Conservation (phyloP, 2,888 invertebrate genomes). For the Acholoe squamosa region DNA sequence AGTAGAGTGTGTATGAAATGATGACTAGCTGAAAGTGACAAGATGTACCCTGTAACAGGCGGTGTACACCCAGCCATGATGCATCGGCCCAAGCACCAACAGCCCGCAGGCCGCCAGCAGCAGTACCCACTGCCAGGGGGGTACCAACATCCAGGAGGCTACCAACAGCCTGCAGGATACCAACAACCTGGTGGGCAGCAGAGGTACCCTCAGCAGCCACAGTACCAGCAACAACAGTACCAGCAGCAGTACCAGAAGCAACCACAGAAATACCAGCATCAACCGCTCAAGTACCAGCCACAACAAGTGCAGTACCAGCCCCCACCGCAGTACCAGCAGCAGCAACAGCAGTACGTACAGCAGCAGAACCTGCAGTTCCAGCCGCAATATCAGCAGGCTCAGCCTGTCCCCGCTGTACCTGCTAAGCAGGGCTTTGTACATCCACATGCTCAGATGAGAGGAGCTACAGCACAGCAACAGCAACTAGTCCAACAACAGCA, state of each 20-base stretch:
- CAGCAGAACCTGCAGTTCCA: conserved; percentile 58
- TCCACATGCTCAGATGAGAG: conserved; percentile 48
- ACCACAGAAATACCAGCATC: conserved; percentile 43
- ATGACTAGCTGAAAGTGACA: background rate
- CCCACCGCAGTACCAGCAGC: conserved; percentile 64
- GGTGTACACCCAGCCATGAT: conserved; percentile 60
- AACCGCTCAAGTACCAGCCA: conserved; percentile 47
- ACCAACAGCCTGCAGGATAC: background rate
- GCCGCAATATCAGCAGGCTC: conserved; percentile 59
- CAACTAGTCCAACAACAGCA: conserved; percentile 37
- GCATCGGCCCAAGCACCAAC: conserved; percentile 51
- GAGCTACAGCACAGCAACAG: conserved; percentile 56
- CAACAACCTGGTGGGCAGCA: background rate
- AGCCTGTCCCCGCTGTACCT: conserved; percentile 42
- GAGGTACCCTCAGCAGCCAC: background rate
- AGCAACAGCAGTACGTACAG: conserved; percentile 65
- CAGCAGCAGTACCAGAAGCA: background rate
- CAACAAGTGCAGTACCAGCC: conserved; percentile 62
- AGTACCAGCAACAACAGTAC: background rate
- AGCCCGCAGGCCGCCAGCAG: background rate
- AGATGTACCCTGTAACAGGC: conserved; percentile 30
- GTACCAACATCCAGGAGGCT: conserved; percentile 19
- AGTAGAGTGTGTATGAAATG: background rate
- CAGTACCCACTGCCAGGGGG: conserved; percentile 2
- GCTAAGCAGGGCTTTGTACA: conserved; percentile 59